These are phyloP conservation scores for Ophiodon elongatus DNA, from an alignment of 2,113 vertebrate genomes.

Conservation along the genomic window DNA sequence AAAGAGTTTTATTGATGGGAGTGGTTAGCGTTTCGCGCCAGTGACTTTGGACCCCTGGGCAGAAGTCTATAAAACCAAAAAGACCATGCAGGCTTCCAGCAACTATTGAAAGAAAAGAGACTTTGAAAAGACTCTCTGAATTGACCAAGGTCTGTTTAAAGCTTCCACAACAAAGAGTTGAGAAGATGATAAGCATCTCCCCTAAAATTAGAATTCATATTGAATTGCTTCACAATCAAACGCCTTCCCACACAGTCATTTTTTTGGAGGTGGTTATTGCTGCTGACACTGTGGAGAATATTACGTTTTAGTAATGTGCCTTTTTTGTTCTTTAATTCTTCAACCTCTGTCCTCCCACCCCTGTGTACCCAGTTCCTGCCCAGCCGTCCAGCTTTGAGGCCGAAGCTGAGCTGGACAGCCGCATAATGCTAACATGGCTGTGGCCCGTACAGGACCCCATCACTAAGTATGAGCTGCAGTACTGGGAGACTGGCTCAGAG, in stretches of 20 bases:
- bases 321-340: neutral
- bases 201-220: neutral
- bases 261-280: neutral
- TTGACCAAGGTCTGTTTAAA: neutral
- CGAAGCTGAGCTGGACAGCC: constrained; percentile 92
- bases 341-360: neutral
- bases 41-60: neutral
- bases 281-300: constrained; percentile 3
- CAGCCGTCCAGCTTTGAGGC: constrained; percentile 95
- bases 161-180: neutral
- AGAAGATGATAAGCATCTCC: neutral
- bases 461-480: constrained; percentile 92
- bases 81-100: neutral
- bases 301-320: constrained; percentile 2
- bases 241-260: neutral
- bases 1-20: neutral
- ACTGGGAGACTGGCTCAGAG: constrained; percentile 89
- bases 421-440: constrained; percentile 91
- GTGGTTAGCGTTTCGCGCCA: neutral
- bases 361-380: constrained; percentile 87
- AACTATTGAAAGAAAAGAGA: neutral
- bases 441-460: constrained; percentile 93
- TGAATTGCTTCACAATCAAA: neutral
- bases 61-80: constrained; percentile 7
- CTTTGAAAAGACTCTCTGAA: constrained; percentile 3